Evolutionary conservation across 2,888 invertebrate genomes (phyloP).

Genomic region (Polydrusus tereticollis): DNA sequence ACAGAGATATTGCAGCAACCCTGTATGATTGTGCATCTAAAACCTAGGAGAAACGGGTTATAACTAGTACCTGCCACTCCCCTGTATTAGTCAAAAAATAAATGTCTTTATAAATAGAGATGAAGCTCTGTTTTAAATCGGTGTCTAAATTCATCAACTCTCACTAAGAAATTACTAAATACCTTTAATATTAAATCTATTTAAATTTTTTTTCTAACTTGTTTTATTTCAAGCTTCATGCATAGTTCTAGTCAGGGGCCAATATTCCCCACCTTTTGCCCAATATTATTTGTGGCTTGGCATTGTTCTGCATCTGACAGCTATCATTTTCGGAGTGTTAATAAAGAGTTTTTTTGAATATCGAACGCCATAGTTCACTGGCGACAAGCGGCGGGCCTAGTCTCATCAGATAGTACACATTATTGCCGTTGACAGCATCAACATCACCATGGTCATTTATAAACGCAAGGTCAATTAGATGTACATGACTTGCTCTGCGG

Average conservation of each 20-base stretch:
- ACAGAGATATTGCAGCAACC: too few relatives aligned
- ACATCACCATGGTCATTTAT: constrained; percentile 66
- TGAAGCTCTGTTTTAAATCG: too few relatives aligned
- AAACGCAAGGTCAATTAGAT: constrained; percentile 67
- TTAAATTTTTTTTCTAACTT: background rate
- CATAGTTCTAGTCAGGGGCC: background rate
- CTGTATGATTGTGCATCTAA: too few relatives aligned
- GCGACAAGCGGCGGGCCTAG: constrained; percentile 58
- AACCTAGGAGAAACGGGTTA: too few relatives aligned
- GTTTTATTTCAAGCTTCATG: background rate
- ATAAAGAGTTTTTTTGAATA: constrained; percentile 67
- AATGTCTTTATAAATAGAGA: too few relatives aligned
- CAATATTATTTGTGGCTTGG: constrained; percentile 22
- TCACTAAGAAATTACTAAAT: too few relatives aligned
- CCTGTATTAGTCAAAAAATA: too few relatives aligned
- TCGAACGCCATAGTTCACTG: constrained; percentile 65
- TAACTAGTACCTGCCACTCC: too few relatives aligned
- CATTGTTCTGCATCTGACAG: constrained; percentile 63
- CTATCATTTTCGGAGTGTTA: constrained; percentile 67
- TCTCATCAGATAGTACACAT: constrained; percentile 65
- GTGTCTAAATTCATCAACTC: too few relatives aligned
- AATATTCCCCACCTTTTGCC: constrained; percentile 6
- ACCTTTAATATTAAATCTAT: too few relatives aligned
- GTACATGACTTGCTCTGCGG: constrained; percentile 61
- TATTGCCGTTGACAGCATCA: constrained; percentile 67